These are phyloP conservation scores for Picathartes gymnocephalus DNA, from an alignment of 2,113 vertebrate genomes.

Conservation along the genomic window DNA sequence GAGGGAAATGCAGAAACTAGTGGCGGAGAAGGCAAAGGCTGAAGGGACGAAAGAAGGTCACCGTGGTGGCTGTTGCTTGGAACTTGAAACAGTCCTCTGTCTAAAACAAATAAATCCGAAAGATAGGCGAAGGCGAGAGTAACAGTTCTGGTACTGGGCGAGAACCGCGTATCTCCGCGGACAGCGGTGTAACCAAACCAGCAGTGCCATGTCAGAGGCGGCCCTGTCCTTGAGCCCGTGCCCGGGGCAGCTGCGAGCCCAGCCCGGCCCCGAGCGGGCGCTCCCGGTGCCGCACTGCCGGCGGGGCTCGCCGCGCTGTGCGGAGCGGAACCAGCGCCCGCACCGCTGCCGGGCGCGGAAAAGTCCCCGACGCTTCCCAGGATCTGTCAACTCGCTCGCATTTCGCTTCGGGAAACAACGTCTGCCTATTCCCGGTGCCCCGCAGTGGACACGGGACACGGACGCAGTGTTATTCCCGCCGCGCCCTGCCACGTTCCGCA, in stretches of 20 bases:
- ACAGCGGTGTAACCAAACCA: accelerated
- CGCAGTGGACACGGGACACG: background rate
- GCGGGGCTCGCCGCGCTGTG: background rate
- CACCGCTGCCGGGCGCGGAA: background rate
- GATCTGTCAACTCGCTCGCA: background rate
- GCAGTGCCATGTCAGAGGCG: background rate
- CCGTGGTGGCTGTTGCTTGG: background rate
- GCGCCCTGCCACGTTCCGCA: background rate
- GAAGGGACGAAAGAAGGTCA: background rate
- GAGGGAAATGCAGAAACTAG: background rate
- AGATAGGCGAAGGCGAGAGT: background rate
- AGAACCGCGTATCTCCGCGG: too few relatives aligned
- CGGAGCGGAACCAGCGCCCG: background rate
- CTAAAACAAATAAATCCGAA: background rate
- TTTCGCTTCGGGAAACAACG: background rate
- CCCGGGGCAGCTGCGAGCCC: background rate
- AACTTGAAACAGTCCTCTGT: background rate
- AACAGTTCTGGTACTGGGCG: accelerated
- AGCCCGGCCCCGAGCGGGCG: background rate
- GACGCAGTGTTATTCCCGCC: background rate
- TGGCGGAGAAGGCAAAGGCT: background rate
- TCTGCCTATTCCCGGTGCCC: background rate
- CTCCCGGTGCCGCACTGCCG: background rate
- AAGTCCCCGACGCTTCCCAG: background rate
- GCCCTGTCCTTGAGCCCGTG: background rate